Evolutionary conservation across 2,888 invertebrate genomes (phyloP), one percentile per base, ranked within the genome.

Genomic region (Leptopilina drosophilae): DNA sequence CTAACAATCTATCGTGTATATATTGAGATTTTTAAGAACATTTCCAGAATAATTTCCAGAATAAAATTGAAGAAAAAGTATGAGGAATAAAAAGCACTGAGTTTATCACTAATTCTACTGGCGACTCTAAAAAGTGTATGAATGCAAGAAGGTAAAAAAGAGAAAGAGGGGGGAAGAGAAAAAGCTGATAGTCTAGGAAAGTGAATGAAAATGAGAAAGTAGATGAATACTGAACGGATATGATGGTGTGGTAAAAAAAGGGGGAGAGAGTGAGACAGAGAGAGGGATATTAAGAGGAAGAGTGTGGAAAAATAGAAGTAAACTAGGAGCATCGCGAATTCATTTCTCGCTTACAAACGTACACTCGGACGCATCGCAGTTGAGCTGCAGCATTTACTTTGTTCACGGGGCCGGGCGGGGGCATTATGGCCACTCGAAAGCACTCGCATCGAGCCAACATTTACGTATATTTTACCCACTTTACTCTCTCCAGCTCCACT

Each of bases 371-470:
- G 77, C 26, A 53, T 56, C 56, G n/a, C 49, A 56, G 73, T 73
- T 73, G 73, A 73, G 73, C 53, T 73, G 56, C 69, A 66, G 77
- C 75, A 73, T 77, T 84, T 82, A 83, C 81, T 82, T 84, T 80
- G 79, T 81, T 73, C 78, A 65, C 73, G 53, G 76, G 76, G 0
- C n/a, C n/a, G 0, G 20, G 20, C 0, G 1, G 20, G 53, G 76
- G 81, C 77, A 79, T 83, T 82, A 84, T 53, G 78, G 78, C 79
- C 80, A 80, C 84, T 82, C 80, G 81, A 80, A 78, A 77, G 65
- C 77, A 56, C 64, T 77, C 77, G 20, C 73, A 15, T 20, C 69
- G 77, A 56, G 46, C 76, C 49, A 79, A 78, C 82, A 80, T 82
- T 82, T 80, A 56, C 82, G 79, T 80, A 33, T 33, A 77, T 80